Conservation (phyloP, 1,140 invertebrate genomes). For the Chrysomallon squamiferum region DNA sequence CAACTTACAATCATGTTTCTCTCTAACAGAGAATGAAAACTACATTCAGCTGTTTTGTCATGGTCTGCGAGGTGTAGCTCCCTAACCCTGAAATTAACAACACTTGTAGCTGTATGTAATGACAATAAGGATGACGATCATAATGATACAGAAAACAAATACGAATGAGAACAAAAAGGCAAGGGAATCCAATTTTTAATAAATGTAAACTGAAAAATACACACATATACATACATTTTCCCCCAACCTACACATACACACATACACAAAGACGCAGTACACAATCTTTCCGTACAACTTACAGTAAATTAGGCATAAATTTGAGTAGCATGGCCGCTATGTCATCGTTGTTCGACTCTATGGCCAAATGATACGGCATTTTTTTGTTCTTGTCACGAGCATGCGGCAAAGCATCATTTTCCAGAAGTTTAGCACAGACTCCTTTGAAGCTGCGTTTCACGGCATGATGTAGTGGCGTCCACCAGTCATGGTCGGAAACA, state of each 20-base stretch:
- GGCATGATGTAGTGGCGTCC: constrained; percentile 50
- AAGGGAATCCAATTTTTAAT: too few species aligned
- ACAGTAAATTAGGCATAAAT: constrained; percentile 47
- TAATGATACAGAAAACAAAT: too few species aligned
- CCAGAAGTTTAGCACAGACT: constrained; percentile 46
- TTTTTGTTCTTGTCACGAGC: constrained; percentile 32
- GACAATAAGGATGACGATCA: too few species aligned
- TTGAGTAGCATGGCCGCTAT: constrained; percentile 42
- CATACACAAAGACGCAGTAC: too few species aligned
- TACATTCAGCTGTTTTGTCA: not conserved
- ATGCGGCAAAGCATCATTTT: constrained; percentile 45
- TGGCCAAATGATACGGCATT: constrained; percentile 40
- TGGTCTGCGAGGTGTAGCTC: not conserved
- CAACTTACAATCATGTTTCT: not conserved
- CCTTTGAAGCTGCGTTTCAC: constrained; percentile 43
- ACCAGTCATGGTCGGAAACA: constrained; percentile 26
- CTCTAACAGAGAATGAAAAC: not conserved
- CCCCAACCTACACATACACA: too few species aligned
- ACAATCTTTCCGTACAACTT: constrained; percentile 10
- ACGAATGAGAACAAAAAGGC: too few species aligned
- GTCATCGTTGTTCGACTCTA: constrained; percentile 40
- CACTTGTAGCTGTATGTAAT: too few species aligned
- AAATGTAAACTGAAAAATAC: too few species aligned
- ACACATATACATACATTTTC: too few species aligned
- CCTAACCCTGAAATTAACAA: not conserved